Evolutionary conservation across 2,113 vertebrate species (phyloP), one percentile per base, ranked within the genome.

Genomic region (Nettapus auritus): DNA sequence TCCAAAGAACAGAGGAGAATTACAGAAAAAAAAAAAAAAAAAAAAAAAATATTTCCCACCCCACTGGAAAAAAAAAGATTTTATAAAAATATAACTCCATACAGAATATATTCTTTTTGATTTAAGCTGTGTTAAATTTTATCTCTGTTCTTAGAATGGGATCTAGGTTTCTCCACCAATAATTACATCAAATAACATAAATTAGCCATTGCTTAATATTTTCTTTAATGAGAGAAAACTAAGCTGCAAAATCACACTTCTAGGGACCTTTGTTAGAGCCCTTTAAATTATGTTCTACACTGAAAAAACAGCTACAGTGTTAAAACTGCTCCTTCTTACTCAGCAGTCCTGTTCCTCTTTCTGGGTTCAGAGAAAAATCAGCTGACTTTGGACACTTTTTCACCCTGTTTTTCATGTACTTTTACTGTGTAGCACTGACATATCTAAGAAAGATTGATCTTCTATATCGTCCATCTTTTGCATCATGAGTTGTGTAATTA

Each of bases 51-150:
- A n/a, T n/a, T n/a, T n/a, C n/a, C n/a, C n/a, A 85, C 55, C 1
- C 2, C 69, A 28, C 3, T 21, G 8, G 26, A 66, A 36, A 74
- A 85, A 76, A 64, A 38, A 2, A n/a, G 2, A 0, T 3, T 23
- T 36, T 63, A 46, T 57, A 23, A 2, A 8, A 0, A 0, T 1
- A 0, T 2, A 53, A 53, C 11, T 34, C 19, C 10, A n/a, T 42
- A 40, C 0, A 46, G 22, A 56, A 70, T 26, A 13, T 14, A 73
- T 63, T 81, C 0, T 79, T 88, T 89, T 81, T 64, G 13, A 75
- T 88, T 5, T 69, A 84, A 71, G 8, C 46, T 22, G 0, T 68
- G 13, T 56, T 90, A 56, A 81, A 92, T 83, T 70, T 40, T 81
- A 17, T 14, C 53, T 75, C 86, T 94, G 3, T 15, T 94, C 29